A percentile compares a stretch with the other conserved stretches of the same genome.
Evolutionary conservation across 2,113 vertebrate genomes (phyloP).

Genomic region (Hipposideros armiger): DNA sequence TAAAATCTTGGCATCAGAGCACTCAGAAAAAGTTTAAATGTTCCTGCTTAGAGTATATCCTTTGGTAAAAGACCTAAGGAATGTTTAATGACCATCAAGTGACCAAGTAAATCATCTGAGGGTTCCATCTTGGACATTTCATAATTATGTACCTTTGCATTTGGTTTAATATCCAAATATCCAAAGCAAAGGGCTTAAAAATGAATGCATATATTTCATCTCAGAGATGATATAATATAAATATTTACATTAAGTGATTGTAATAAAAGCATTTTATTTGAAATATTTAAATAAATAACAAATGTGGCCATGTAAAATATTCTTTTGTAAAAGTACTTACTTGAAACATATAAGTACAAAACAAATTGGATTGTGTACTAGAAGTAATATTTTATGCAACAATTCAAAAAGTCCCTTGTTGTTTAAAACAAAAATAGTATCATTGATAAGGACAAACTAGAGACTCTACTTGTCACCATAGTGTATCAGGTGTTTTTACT

Average conservation of each 20-base stretch:
- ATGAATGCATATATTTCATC: conserved; percentile 2
- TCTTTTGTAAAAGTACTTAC: background rate
- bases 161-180: conserved; percentile 13
- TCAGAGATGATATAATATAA: background rate
- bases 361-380: background rate
- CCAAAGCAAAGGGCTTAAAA: conserved; percentile 10
- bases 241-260: background rate
- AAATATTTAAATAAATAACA: conserved; percentile 1
- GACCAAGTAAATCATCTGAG: conserved; percentile 44
- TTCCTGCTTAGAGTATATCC: background rate
- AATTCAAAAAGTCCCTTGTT: background rate
- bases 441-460: background rate
- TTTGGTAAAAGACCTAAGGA: conserved; percentile 55
- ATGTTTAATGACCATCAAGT: conserved; percentile 49
- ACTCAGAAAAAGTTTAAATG: conserved; percentile 58
- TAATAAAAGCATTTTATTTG: conserved; percentile 20
- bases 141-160: background rate
- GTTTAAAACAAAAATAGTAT: background rate
- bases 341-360: conserved; percentile 4
- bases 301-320: background rate
- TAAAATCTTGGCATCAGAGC: conserved; percentile 45
- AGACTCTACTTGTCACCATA: background rate
- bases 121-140: background rate
- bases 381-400: conserved; percentile 3
- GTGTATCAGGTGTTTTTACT: conserved; percentile 43